Evolutionary conservation across 2,113 vertebrate species (phyloP), one percentile per base, ranked within the genome.

Genomic region (Miniopterus natalensis): DNA sequence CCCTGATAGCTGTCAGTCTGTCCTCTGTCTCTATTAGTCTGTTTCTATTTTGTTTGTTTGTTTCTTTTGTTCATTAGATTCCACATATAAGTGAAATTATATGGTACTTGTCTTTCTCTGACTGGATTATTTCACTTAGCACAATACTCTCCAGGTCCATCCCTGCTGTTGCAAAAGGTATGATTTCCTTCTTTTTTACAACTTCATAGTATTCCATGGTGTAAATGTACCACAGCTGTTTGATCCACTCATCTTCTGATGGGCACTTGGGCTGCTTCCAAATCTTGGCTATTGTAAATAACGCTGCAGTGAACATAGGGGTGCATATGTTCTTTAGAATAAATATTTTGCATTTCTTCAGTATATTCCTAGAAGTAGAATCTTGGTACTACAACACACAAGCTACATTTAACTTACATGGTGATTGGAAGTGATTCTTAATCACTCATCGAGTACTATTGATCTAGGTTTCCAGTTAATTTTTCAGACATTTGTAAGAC

Each of bases 401-500:
- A 36, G 14, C 23, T 59, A 49, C 9, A 47, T 68, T 86, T 65
- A 70, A 42, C 51, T 55, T 75, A 7, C 20, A 5, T 9, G 23
- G 65, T 87, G n/a, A 95, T 51, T 20, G 18, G 25, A 90, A 88
- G 12, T 47, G 84, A 90, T 55, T 77, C 17, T 81, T 88, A 78
- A n/a, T 81, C 66, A 57, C 51, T 75, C 51, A 65, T 18, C 7
- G 0, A 78, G 9, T 23, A 45, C 7, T 55, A 2, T 6, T 88
- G 77, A 36, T 29, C 42, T 86, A 29, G 13, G 7, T 88, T 94
- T 91, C 88, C 63, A 70, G 18, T 59, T 74, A 70, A 10, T 31
- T 88, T 93, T 85, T 84, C n/a, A 96, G 49, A 12, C 0, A 65
- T 36, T 92, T 94, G 57, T 94, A 68, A 90, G 63, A 53, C 57